A percentile compares a stretch with the other conserved stretches of the same genome.
Evolutionary conservation across 2,113 vertebrate species (phyloP).

Genomic region (Isurus oxyrinchus): DNA sequence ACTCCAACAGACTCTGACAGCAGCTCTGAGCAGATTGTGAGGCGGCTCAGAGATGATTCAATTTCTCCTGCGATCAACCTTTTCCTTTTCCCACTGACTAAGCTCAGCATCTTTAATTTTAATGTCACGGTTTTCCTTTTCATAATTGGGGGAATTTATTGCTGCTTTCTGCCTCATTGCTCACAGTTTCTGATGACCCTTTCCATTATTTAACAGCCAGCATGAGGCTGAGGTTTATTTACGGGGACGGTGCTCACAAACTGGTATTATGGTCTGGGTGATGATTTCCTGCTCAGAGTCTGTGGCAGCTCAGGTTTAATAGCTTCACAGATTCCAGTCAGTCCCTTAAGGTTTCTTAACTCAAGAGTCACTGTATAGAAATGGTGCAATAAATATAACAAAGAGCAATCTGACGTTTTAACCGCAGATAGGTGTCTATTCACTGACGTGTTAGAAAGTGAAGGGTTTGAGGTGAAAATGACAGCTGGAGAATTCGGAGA

Average conservation of each 20-base stretch:
- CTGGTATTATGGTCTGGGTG: too few relatives aligned
- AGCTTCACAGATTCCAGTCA: not conserved
- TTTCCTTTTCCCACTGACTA: not conserved
- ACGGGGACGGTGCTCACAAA: too few relatives aligned
- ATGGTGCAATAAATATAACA: not conserved
- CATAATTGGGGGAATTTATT: not conserved
- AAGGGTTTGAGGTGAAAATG: not conserved
- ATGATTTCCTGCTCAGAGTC: too few relatives aligned
- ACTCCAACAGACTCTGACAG: not conserved
- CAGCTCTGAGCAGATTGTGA: not conserved
- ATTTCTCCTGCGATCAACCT: not conserved
- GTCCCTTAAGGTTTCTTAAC: not conserved
- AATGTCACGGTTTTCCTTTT: not conserved
- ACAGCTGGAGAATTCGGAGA: not conserved
- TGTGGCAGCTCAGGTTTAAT: too few relatives aligned
- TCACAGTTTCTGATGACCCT: not conserved
- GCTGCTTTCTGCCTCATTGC: not conserved
- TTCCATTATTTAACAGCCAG: slow-evolving; percentile 1
- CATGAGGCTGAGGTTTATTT: not conserved
- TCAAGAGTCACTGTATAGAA: not conserved
- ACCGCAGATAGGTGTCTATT: not conserved
- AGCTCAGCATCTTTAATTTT: not conserved
- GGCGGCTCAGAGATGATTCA: not conserved
- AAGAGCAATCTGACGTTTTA: not conserved
- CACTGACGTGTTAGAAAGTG: not conserved